Evolutionary conservation across 2,797 vertebrate species (phyloP), one percentile per base, ranked within the genome.

Genomic region (Caiman crocodilus): DNA sequence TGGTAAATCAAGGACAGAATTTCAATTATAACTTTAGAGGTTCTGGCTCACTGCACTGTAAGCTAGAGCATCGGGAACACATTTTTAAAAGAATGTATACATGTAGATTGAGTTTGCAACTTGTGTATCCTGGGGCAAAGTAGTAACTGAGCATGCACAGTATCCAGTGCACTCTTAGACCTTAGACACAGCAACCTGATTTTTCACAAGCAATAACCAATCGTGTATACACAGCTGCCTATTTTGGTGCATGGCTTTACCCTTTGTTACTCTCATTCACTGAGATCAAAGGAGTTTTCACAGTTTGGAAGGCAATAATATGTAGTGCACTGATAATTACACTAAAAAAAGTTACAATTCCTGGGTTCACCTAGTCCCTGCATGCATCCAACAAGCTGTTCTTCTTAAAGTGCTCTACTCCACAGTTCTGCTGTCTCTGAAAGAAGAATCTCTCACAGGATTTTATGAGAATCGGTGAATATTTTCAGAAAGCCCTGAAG

Each of bases 351-450:
- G 35, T 79, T 23, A 50, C 10, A 1, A 76, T 91, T 90, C 82
- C 28, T 42, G 11, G 60, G 14, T 17, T 82, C 42, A 60, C 25
- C 4, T 9, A 94, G 30, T 76, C 26, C 89, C 75, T 85, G 26
- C 79, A 25, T 57, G 82, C 87, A 74, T n/a, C 12, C 56, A 73
- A 13, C 21, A 82, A 79, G 23, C 9, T 89, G 59, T 50, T 50
- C 42, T 50, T 50, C 13, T 90, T 85, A 81, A 89, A 26, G 14
- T 1, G 64, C 87, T 35, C 23, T 8, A 14, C 83, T 23, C 59
- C 79, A 88, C 71, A 86, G 84, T 90, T 94, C 93, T 77, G 90
- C 50, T 30, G 74, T 17, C 20, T 74, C 32, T 63, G 50, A 75
- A 89, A 82, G 28, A 92, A 80, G 25, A 20, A 56, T 73, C 42